Evolutionary conservation across 2,113 vertebrate species (phyloP).

Genomic region (Poicephalus gulielmi): DNA sequence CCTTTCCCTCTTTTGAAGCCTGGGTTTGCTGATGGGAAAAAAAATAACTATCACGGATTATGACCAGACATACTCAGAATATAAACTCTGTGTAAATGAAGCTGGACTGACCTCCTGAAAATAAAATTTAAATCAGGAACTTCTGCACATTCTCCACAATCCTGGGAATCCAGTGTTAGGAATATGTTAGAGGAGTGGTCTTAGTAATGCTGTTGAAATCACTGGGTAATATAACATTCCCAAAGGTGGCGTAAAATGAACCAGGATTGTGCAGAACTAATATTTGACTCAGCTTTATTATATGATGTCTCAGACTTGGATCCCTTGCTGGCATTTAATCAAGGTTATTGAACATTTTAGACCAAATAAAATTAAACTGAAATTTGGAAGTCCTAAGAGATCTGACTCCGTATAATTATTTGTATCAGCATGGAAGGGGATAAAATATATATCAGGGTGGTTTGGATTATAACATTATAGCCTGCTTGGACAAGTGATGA

Average conservation of each 20-base stretch:
- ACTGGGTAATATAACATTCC: not conserved
- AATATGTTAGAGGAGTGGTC: not conserved
- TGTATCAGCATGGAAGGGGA: not conserved
- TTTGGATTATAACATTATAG: not conserved
- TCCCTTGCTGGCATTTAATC: constrained; percentile 9
- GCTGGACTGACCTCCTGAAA: not conserved
- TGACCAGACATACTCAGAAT: not conserved
- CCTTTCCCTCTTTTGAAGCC: not conserved
- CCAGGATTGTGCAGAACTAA: not conserved
- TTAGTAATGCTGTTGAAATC: not conserved
- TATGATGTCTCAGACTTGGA: not conserved
- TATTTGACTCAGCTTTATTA: constrained; percentile 51
- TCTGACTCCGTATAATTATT: not conserved
- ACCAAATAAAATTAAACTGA: not conserved
- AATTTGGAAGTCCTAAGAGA: not conserved
- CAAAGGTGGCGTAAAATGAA: constrained; percentile 7
- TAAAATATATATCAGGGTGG: not conserved
- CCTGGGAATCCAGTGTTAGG: not conserved
- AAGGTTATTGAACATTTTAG: constrained; percentile 13
- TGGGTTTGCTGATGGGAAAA: not conserved
- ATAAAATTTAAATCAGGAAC: not conserved
- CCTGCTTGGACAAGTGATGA: not conserved
- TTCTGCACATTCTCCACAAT: not conserved
- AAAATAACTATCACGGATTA: not conserved
- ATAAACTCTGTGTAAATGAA: not conserved